Base-by-base conservation (phyloP, 2,797 vertebrate species). In the Myripristis murdjan region DNA sequence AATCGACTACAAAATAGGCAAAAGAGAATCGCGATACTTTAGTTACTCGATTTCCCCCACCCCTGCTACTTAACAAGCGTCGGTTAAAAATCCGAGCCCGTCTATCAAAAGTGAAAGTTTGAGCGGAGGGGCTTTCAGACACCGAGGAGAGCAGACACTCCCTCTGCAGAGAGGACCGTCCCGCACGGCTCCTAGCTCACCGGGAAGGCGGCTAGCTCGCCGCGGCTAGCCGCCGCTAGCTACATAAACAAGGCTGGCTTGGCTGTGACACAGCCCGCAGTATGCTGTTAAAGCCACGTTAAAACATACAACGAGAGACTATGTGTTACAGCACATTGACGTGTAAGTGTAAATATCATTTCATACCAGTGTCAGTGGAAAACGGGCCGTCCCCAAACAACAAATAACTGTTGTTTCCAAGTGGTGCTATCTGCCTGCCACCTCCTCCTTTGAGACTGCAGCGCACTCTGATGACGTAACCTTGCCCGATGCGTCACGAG, bases 361-460 rank as follows among this genome's bases (percentile, higher is more conserved):
- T 65, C 87, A 41, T 89, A 92, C 92, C 90, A 79, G 81, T 74
- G 24, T 46, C 48, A 75, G 53, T 77, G 43, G 58, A 70, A 82
- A 83, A 67, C 44, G 18, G 63, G 35, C 73, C 64, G 33, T 61
- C 57, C 58, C 62, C 3, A 64, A 54, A 84, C 66, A 67, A 33
- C 64, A 69, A 37, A 14, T n/a, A 24, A 28, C 59, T 75, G 69
- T 55, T 85, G 61, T 83, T 83, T 74, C 76, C 70, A 86, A 86
- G 75, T 85, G 68, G 84, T 79, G n/a, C n/a, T n/a, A 87, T 88
- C 86, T 16, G 89, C 86, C 81, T n/a, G 89, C 87, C 81, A 72
- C 79, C 86, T 70, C 86, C 48, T 58, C 64, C 64, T 54, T 65
- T 22, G 33, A 24, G 20, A 64, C n/a, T 67, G 54, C 15, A 11